These are phyloP conservation scores for Sarcophilus harrisii DNA, from an alignment of 2,797 vertebrate genomes.

Conservation along the genomic window DNA sequence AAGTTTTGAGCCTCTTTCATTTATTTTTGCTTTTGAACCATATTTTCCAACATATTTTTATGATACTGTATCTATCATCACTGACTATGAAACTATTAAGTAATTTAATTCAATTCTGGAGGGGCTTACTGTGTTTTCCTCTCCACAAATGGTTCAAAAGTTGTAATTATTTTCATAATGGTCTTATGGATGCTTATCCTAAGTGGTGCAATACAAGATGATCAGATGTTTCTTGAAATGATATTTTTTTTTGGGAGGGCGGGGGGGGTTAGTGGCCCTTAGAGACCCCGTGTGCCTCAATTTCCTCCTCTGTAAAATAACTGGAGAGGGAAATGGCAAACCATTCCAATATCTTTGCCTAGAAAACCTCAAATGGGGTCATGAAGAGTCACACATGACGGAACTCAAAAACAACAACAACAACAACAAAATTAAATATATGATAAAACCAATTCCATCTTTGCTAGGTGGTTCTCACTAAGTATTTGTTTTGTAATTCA, in stretches of 20 bases:
- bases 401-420: too few species aligned
- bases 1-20: neutral
- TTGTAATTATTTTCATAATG: too few species aligned
- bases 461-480: neutral
- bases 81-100: neutral
- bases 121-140: neutral
- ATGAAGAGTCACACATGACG: neutral
- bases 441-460: neutral
- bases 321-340: neutral
- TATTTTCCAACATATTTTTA: neutral
- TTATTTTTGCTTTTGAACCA: neutral
- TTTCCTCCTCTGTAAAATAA: neutral
- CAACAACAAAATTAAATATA: neutral
- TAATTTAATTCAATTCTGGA: neutral
- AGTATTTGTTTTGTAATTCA: neutral
- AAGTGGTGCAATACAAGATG: neutral
- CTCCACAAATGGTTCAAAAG: neutral
- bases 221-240: neutral
- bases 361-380: neutral
- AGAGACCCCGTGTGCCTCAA: too few species aligned
- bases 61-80: neutral
- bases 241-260: neutral
- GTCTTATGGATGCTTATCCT: neutral
- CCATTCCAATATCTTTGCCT: neutral
- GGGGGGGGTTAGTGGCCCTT: too few species aligned